Percentiles rank a stretch among this genome's conserved stretches.
Evolutionary conservation across 2,797 vertebrate species (phyloP).

Genomic region (Fistularia tabacaria): DNA sequence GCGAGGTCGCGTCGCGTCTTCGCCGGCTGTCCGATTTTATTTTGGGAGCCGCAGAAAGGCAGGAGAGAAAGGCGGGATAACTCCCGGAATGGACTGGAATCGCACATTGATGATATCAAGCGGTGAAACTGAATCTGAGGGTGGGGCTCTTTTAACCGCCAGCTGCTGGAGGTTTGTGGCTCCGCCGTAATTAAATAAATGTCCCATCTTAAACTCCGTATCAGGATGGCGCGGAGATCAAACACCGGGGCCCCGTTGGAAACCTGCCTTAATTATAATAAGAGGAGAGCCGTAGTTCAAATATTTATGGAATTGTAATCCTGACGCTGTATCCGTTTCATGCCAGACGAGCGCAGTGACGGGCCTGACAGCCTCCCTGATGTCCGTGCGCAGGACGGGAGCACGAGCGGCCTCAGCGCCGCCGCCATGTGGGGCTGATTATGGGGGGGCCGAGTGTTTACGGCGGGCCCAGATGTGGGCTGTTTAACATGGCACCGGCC

Average conservation of each 20-base stretch:
- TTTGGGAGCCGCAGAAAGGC: constrained; percentile 18
- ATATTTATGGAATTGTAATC: constrained; percentile 70
- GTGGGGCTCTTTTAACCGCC: constrained; percentile 59
- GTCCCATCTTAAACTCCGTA: constrained; percentile 51
- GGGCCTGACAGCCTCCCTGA: constrained; percentile 54
- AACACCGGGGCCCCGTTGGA: constrained; percentile 45
- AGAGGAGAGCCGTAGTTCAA: constrained; percentile 56
- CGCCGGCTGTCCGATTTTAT: constrained; percentile 19
- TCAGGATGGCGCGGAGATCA: constrained; percentile 53
- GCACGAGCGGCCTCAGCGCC: constrained; percentile 30
- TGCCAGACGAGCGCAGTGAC: constrained; percentile 24
- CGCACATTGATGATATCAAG: constrained; percentile 57
- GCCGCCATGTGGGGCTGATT: constrained; percentile 65
- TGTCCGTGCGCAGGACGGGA: constrained; percentile 35
- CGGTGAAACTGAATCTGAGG: constrained; percentile 50
- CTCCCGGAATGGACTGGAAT: constrained; percentile 52
- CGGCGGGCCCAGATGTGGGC: constrained; percentile 62
- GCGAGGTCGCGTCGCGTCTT: constrained; percentile 16
- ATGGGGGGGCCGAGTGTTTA: constrained; percentile 59
- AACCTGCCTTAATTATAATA: constrained; percentile 64
- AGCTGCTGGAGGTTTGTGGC: constrained; percentile 60
- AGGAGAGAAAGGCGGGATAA: constrained; percentile 18
- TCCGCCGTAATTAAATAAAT: constrained; percentile 69
- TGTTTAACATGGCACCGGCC: constrained; percentile 66
- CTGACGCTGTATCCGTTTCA: constrained; percentile 64